These are phyloP conservation scores for Alosa alosa DNA, from an alignment of 2,113 vertebrate species.

Conservation along the genomic window DNA sequence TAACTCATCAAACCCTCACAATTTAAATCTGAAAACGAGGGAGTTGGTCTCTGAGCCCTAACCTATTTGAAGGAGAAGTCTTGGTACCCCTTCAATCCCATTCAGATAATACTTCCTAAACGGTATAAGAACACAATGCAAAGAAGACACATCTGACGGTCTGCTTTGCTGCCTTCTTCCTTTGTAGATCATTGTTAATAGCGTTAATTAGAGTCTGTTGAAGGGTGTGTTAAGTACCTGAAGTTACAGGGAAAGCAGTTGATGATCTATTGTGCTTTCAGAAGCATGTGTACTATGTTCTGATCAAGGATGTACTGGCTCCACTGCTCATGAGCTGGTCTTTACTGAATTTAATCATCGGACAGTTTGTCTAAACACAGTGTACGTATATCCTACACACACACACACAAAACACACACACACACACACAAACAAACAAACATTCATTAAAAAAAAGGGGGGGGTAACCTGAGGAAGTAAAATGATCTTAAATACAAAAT, in stretches of 20 bases:
- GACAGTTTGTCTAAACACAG: not conserved
- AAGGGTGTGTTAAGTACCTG: not conserved
- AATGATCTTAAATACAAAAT: too few relatives aligned
- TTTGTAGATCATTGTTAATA: conserved; percentile 10
- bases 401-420: too few relatives aligned
- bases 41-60: conserved; percentile 3
- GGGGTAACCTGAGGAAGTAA: too few relatives aligned
- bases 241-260: not conserved
- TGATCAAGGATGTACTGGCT: not conserved
- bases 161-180: not conserved
- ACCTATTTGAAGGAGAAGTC: not conserved
- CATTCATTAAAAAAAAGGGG: too few relatives aligned
- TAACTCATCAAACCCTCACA: conserved; percentile 86
- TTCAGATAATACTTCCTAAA: not conserved
- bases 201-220: not conserved
- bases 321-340: not conserved
- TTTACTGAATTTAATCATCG: not conserved
- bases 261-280: not conserved
- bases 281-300: not conserved
- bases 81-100: not conserved
- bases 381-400: not conserved
- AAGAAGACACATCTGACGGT: not conserved
- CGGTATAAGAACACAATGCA: not conserved
- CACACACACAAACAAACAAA: too few relatives aligned
- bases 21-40: conserved; percentile 56